These are phyloP conservation scores for Galerucella pusilla DNA, from an alignment of 2,888 invertebrate genomes.

Conservation along the genomic window DNA sequence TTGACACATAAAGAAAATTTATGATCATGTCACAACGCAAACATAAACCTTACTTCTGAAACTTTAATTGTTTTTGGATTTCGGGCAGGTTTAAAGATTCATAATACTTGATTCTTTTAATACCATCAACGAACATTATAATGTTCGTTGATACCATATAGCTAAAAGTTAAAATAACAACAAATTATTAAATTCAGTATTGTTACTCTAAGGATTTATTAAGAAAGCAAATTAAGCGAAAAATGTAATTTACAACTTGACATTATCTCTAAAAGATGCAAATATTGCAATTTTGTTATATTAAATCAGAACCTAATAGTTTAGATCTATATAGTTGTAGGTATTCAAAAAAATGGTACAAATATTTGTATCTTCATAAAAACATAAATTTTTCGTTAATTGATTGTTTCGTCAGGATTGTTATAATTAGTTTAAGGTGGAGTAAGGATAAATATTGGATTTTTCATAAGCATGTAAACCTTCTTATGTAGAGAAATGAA, in stretches of 20 bases:
- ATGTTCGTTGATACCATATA: too few relatives aligned
- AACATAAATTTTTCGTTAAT: too few relatives aligned
- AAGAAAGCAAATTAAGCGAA: constrained; percentile 1
- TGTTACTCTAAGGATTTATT: constrained; percentile 22
- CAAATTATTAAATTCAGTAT: constrained; percentile 3
- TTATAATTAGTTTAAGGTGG: too few relatives aligned
- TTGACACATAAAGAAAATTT: constrained; percentile 39
- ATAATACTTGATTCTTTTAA: constrained; percentile 24
- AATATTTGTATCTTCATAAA: too few relatives aligned
- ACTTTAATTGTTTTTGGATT: constrained; percentile 34
- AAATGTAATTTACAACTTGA: constrained; percentile 11
- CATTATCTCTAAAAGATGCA: constrained; percentile 13
- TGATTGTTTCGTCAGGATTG: too few relatives aligned
- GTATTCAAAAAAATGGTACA: background rate
- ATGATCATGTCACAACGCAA: constrained; percentile 32
- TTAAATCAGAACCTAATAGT: background rate
- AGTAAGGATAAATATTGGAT: too few relatives aligned
- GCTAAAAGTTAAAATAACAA: constrained; percentile 22
- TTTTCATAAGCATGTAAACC: too few relatives aligned
- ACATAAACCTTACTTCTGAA: constrained; percentile 34
- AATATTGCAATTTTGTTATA: background rate
- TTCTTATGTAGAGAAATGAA: background rate
- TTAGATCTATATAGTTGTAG: background rate
- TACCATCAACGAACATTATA: too few relatives aligned
- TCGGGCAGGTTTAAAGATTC: constrained; percentile 23